These are phyloP conservation scores for Fulica atra DNA, from an alignment of 2,113 vertebrate species.

Conservation along the genomic window DNA sequence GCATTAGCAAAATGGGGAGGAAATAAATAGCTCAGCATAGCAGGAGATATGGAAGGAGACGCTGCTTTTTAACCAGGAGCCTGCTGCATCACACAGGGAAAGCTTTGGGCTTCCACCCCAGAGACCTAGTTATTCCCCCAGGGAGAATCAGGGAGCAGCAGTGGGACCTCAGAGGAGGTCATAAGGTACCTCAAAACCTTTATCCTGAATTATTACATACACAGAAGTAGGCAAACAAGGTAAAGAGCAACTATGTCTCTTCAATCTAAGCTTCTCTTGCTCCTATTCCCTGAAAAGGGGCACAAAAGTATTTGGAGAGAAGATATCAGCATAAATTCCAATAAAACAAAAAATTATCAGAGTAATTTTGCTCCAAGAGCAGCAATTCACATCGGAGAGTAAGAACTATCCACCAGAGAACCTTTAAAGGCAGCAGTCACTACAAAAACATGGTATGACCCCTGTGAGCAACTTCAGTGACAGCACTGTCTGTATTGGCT, in stretches of 20 bases:
- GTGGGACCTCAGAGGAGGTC: neutral
- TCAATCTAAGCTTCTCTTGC: neutral
- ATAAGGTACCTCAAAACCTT: neutral
- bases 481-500: neutral
- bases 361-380: neutral
- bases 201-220: neutral
- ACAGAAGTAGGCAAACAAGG: neutral
- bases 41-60: neutral
- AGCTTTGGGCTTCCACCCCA: neutral
- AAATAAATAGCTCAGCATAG: slow-evolving; percentile 36
- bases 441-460: fast-evolving
- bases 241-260: neutral
- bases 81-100: neutral
- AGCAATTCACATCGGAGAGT: neutral
- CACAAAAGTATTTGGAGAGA: neutral
- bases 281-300: neutral
- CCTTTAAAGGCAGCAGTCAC: neutral
- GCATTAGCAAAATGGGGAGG: slow-evolving; percentile 40
- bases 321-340: neutral
- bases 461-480: neutral
- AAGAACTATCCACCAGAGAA: neutral
- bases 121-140: neutral
- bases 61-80: neutral
- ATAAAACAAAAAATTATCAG: neutral
- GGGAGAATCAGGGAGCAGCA: neutral